These are phyloP conservation scores for Caretta caretta DNA, from an alignment of 2,113 vertebrate species.

Conservation along the genomic window DNA sequence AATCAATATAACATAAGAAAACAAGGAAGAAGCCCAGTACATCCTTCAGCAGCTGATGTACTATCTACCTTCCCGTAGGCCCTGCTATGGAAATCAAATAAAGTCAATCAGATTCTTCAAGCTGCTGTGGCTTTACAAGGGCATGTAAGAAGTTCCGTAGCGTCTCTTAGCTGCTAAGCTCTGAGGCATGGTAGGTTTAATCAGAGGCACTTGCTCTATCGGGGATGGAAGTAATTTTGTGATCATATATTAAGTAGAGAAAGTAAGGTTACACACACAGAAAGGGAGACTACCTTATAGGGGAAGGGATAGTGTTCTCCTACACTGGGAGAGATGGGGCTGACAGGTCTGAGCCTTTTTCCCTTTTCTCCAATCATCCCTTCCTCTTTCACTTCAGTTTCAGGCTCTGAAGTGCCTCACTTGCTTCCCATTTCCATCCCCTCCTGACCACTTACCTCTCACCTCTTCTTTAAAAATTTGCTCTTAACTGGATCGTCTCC, in stretches of 20 bases:
- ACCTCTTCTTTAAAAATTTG: neutral
- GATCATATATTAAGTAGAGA: neutral
- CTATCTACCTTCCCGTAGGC: conserved; percentile 20
- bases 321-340: neutral
- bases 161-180: neutral
- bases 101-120: neutral
- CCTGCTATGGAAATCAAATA: conserved; percentile 31
- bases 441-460: neutral
- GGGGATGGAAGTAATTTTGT: neutral
- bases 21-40: conserved; percentile 31
- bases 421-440: neutral
- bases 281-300: neutral
- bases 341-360: neutral
- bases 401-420: neutral
- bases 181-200: neutral
- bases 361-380: neutral
- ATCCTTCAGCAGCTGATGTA: neutral
- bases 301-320: neutral
- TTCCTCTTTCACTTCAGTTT: neutral
- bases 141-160: neutral
- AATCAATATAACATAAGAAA: conserved; percentile 22
- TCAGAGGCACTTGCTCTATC: neutral
- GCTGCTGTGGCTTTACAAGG: neutral
- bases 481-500: neutral
- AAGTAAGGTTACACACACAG: neutral